Evolutionary conservation across 2,888 invertebrate species (phyloP), one percentile per base, ranked within the genome.

Genomic region (Plagodis dolabraria): DNA sequence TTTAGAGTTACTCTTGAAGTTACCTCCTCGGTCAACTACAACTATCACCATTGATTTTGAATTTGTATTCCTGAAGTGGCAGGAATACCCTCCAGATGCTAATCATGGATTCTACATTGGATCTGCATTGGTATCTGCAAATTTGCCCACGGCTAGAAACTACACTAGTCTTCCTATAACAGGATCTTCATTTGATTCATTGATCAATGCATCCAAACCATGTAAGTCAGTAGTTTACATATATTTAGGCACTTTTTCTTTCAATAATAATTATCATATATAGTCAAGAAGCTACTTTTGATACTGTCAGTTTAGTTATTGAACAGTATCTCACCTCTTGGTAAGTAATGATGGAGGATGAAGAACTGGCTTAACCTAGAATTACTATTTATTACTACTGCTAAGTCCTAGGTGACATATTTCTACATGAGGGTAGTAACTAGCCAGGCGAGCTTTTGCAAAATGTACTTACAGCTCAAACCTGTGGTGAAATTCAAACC

Each of bases 31-130:
- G 67, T 96, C 98, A 0, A 94, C 95, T 6, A 97, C 97, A 0
- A 95, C 96, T 65, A 94, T 99, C 52, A 96, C 96, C 7, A 95
- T 98, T 67, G 96, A 98, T 78, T 98, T 99, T 89, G 98, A 99
- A 85, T 97, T 97, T 87, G 96, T 98, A n/a, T 98, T 99, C 80
- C 93, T 99, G 6, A 99, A 99, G 89, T 99, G 99, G 98, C 97
- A 98, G 76, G 99, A 99, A 85, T 99, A 99, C 89, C 99, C 99
- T 10, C 99, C 99, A 0, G 99, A 99, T 94, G 99, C 99, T 0
- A 99, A 99, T 93, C 99, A 99, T 89, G 99, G 99, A 0, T 99
- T 99, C 87, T 98, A 99, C 80, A 95, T 99, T 76, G 97, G 98
- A 6, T 96, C 99, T 36, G 97, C 98, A 12, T 94, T 98, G 48